Percentiles rank a stretch among this genome's conserved stretches.
These are phyloP conservation scores for Lepidocyrtoides sp. DNA, from an alignment of 2,888 invertebrate species.

Conservation along the genomic window DNA sequence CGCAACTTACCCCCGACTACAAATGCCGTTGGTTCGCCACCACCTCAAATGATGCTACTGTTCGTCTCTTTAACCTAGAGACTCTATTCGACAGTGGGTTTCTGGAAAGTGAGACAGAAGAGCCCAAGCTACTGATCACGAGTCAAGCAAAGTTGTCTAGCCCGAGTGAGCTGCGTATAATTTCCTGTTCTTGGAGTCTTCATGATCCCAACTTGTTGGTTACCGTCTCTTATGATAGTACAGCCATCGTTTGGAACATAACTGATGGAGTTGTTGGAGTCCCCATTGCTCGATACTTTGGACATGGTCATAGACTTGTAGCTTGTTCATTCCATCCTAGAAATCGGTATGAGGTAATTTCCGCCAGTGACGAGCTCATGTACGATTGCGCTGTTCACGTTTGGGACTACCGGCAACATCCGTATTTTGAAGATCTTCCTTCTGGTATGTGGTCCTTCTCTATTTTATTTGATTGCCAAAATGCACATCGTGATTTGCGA, in stretches of 20 bases:
- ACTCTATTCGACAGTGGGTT: constrained; percentile 61
- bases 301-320: constrained; percentile 88
- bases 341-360: constrained; percentile 89
- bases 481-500: not conserved
- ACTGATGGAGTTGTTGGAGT: constrained; percentile 86
- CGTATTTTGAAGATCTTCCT: constrained; percentile 39
- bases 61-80: constrained; percentile 88
- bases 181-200: constrained; percentile 90
- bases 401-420: constrained; percentile 88
- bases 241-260: constrained; percentile 91
- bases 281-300: constrained; percentile 89
- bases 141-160: constrained; percentile 83
- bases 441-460: not conserved
- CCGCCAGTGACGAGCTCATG: constrained; percentile 88
- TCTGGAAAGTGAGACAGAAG: not conserved
- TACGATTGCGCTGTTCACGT: constrained; percentile 90
- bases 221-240: constrained; percentile 91
- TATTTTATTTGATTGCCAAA: not conserved
- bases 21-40: constrained; percentile 90
- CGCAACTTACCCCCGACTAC: constrained; percentile 87
- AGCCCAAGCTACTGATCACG: constrained; percentile 70
- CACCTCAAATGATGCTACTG: constrained; percentile 88
- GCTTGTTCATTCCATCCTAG: constrained; percentile 90
- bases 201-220: constrained; percentile 90
- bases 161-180: constrained; percentile 88